Conservation (phyloP, 2,113 vertebrate genomes). For the Corydoras sp. region DNA sequence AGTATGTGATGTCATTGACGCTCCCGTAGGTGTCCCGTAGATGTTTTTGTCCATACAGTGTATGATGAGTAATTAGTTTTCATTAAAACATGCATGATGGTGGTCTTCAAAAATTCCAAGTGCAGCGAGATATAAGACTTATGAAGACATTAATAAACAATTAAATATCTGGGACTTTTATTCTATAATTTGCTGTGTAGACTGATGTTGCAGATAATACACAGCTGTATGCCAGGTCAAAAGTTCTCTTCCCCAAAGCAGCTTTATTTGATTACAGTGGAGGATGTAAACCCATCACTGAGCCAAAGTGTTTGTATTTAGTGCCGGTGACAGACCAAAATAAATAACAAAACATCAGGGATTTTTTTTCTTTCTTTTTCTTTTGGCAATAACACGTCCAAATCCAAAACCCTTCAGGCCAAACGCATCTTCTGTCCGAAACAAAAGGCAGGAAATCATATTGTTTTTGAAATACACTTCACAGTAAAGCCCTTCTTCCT, state of each 20-base stretch:
- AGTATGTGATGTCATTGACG: too few relatives aligned
- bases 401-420: slow-evolving; percentile 56
- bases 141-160: too few relatives aligned
- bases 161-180: too few relatives aligned
- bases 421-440: slow-evolving; percentile 55
- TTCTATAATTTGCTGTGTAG: too few relatives aligned
- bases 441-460: slow-evolving; percentile 63
- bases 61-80: too few relatives aligned
- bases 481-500: slow-evolving; percentile 47
- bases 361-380: slow-evolving; percentile 55
- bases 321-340: slow-evolving; percentile 37
- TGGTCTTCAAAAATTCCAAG: too few relatives aligned
- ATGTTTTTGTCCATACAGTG: too few relatives aligned
- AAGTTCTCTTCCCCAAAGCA: slow-evolving; percentile 57
- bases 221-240: slow-evolving; percentile 50
- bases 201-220: slow-evolving; percentile 46
- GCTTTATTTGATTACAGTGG: slow-evolving; percentile 61
- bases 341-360: slow-evolving; percentile 59
- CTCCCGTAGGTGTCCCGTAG: too few relatives aligned
- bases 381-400: slow-evolving; percentile 39
- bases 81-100: too few relatives aligned
- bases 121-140: too few relatives aligned
- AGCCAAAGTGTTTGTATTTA: slow-evolving; percentile 21
- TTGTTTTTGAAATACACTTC: slow-evolving; percentile 46
- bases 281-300: slow-evolving; percentile 52